Evolutionary conservation across 2,797 vertebrate species (phyloP), one percentile per base, ranked within the genome.

Genomic region (Hippoglossus hippoglossus): DNA sequence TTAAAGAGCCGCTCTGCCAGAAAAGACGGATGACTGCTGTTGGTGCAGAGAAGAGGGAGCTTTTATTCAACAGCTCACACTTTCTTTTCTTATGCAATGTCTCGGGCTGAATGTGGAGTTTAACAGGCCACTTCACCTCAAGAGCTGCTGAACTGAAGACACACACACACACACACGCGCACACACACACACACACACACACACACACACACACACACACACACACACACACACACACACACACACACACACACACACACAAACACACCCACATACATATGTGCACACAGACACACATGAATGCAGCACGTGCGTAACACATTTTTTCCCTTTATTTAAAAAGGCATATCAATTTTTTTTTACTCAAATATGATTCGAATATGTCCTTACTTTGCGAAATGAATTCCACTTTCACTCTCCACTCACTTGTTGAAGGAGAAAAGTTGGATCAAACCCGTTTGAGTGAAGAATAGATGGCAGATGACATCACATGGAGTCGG

Each of bases 21-120:
- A 96, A 95, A 90, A 93, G 94, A 96, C 93, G 88, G 91, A 95
- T 92, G 94, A 92, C 92, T 94, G 92, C 88, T 91, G 86, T 88
- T 83, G 90, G 90, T 93, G 86, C 92, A 93, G 90, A 92, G 80
- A 82, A 63, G 89, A 83, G 91, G 79, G 67, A 64, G 83, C 80
- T 77, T 85, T 84, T 67, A 86, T 91, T 91, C 86, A 77, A 58
- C 34, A 41, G 53, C 75, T 83, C 77, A 67, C 69, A 68, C 77
- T 84, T 86, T 81, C 94, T 94, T 96, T 96, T 95, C 93, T 94
- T 83, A 94, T 83, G 85, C 90, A 84, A 84, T 86, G 90, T 93
- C 89, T 91, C 1, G 22, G 51, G 73, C 72, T 77, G 72, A 75
- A 77, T 82, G 62, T 39, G 54, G 67, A 67, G 55, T 81, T 81